phyloP scores from a whole-genome alignment of 2,888 invertebrate species.

The Sarcophaga subvicina region DNA sequence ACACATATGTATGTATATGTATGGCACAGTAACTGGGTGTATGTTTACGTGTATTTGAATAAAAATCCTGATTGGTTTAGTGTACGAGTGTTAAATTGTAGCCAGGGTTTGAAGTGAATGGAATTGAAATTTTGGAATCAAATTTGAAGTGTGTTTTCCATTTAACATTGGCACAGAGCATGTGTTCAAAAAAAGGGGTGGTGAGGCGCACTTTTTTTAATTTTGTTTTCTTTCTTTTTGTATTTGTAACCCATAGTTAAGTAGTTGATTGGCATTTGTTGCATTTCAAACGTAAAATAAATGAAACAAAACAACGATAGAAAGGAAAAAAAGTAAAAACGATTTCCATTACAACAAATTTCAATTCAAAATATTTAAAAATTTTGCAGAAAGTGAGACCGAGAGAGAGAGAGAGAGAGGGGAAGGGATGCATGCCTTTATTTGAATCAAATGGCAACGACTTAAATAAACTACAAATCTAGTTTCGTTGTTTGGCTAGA shows the following conservation, averaged over 20 bases:
- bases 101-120: not conserved
- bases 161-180: not conserved
- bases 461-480: slow-evolving; percentile 33
- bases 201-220: not conserved
- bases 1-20: not conserved
- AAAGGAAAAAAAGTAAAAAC: slow-evolving; percentile 12
- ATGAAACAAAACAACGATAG: too few species aligned
- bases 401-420: not conserved
- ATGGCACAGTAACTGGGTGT: not conserved
- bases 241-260: slow-evolving; percentile 53
- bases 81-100: slow-evolving; percentile 14
- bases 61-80: slow-evolving; percentile 25
- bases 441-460: not conserved
- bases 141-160: not conserved
- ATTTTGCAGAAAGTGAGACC: not conserved
- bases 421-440: slow-evolving; percentile 5
- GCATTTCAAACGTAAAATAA: slow-evolving; percentile 38
- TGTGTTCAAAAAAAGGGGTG: slow-evolving; percentile 15
- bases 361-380: slow-evolving; percentile 13
- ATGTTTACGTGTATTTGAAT: not conserved
- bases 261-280: slow-evolving; percentile 67
- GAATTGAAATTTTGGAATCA: not conserved
- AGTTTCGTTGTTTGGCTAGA: slow-evolving; percentile 27
- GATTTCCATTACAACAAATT: slow-evolving; percentile 41
- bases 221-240: not conserved